Conservation (phyloP, 2,888 invertebrate species). For the Pammene fasciana region DNA sequence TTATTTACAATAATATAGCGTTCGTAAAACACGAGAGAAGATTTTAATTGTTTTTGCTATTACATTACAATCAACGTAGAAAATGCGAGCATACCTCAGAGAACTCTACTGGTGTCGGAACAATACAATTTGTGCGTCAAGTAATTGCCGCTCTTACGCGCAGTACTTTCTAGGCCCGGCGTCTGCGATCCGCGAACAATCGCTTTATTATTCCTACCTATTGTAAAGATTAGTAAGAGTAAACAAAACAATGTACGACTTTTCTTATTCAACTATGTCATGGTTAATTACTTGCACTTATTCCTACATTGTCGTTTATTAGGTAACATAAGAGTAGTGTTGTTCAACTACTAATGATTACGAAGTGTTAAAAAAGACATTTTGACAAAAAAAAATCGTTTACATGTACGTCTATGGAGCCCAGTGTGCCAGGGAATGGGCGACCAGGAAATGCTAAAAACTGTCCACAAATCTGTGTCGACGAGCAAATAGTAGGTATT, state of each 20-base stretch:
- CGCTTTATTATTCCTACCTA: slow-evolving; percentile 63
- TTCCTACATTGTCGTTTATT: slow-evolving; percentile 3
- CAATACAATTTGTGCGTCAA: slow-evolving; percentile 55
- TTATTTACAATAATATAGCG: too few species aligned
- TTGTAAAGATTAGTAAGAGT: slow-evolving; percentile 69
- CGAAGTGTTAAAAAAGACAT: too few species aligned
- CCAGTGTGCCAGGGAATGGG: too few species aligned
- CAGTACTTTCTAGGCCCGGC: slow-evolving; percentile 71
- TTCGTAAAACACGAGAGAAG: too few species aligned
- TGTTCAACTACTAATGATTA: too few species aligned
- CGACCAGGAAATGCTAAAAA: too few species aligned
- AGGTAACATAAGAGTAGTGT: not conserved
- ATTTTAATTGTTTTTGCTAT: too few species aligned
- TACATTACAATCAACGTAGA: not conserved
- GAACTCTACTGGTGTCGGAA: slow-evolving; percentile 47
- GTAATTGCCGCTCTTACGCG: slow-evolving; percentile 71
- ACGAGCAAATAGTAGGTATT: too few species aligned
- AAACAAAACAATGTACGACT: slow-evolving; percentile 61
- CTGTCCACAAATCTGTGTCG: too few species aligned
- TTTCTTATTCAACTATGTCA: slow-evolving; percentile 26
- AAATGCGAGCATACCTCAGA: slow-evolving; percentile 8
- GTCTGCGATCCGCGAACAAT: slow-evolving; percentile 68
- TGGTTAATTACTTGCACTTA: slow-evolving; percentile 14
- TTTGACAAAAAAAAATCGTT: too few species aligned
- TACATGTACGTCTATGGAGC: too few species aligned